Percentiles rank a stretch among this genome's conserved stretches.
These are phyloP conservation scores for Tragulus kanchil DNA, from an alignment of 2,113 vertebrate genomes.

Conservation along the genomic window DNA sequence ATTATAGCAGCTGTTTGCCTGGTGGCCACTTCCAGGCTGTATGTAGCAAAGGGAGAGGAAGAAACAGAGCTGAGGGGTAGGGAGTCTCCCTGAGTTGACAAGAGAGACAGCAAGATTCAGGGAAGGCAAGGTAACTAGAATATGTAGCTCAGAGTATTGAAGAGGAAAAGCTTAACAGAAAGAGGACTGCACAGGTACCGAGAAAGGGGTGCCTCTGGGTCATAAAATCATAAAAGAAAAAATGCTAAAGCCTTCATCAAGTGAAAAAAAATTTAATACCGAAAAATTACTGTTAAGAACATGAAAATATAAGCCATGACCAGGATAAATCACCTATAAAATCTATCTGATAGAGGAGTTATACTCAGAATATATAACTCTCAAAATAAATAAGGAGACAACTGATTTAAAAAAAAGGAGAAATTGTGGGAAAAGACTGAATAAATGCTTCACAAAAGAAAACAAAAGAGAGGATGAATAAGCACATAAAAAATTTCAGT, in stretches of 20 bases:
- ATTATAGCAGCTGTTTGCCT: neutral
- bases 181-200: neutral
- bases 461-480: neutral
- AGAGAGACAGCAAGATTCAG: neutral
- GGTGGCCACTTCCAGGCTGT: neutral
- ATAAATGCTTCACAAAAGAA: neutral
- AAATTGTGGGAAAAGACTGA: neutral
- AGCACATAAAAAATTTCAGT: neutral
- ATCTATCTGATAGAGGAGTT: neutral
- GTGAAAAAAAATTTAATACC: neutral
- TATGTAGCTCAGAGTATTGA: neutral
- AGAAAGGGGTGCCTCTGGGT: neutral
- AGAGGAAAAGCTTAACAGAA: slow-evolving; percentile 6
- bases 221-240: neutral
- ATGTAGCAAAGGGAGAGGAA: neutral
- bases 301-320: neutral
- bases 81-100: neutral
- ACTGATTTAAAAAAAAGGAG: neutral
- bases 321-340: neutral
- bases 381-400: neutral
- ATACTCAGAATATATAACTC: neutral
- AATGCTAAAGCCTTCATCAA: neutral
- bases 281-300: slow-evolving; percentile 42
- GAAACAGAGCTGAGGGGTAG: neutral
- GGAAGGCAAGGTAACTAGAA: neutral